Conservation (phyloP, 2,797 vertebrate genomes). For the Phrynocephalus guinanensis region DNA sequence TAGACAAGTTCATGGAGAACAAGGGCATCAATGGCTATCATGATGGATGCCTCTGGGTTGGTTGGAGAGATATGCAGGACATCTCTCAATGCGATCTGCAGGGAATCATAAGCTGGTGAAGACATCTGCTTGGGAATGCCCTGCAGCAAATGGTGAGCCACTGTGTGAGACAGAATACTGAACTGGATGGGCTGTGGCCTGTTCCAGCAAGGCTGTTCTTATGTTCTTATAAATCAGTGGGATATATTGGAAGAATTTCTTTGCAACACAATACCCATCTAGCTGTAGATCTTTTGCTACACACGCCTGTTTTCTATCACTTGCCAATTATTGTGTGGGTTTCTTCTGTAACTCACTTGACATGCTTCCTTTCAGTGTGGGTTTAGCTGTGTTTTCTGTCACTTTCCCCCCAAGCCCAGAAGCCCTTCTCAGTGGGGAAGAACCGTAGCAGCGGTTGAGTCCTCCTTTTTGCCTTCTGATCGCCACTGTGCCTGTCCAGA, state of each 20-base stretch:
- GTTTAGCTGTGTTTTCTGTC: conserved; percentile 31
- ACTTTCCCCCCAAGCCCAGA: conserved; percentile 20
- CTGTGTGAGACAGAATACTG: too few species aligned
- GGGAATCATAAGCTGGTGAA: too few species aligned
- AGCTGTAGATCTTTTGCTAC: neutral
- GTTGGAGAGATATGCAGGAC: too few species aligned
- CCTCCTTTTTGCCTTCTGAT: conserved; percentile 6
- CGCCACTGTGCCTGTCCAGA: neutral
- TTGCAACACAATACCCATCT: neutral
- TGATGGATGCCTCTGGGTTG: too few species aligned
- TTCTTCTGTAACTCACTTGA: conserved; percentile 40
- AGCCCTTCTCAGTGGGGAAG: conserved; percentile 25
- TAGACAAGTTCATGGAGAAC: too few species aligned
- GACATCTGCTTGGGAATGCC: too few species aligned
- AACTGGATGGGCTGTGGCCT: too few species aligned
- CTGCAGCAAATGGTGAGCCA: too few species aligned
- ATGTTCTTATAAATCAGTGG: conserved; percentile 20
- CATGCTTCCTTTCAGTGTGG: conserved; percentile 51
- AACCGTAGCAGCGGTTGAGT: neutral
- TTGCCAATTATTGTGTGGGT: conserved; percentile 40
- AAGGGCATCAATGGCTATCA: too few species aligned
- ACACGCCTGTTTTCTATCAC: neutral
- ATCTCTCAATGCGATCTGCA: too few species aligned
- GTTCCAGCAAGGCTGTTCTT: too few species aligned
- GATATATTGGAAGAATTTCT: conserved; percentile 13